Conservation (phyloP, 2,797 vertebrate species). For the Argyrosomus regius region DNA sequence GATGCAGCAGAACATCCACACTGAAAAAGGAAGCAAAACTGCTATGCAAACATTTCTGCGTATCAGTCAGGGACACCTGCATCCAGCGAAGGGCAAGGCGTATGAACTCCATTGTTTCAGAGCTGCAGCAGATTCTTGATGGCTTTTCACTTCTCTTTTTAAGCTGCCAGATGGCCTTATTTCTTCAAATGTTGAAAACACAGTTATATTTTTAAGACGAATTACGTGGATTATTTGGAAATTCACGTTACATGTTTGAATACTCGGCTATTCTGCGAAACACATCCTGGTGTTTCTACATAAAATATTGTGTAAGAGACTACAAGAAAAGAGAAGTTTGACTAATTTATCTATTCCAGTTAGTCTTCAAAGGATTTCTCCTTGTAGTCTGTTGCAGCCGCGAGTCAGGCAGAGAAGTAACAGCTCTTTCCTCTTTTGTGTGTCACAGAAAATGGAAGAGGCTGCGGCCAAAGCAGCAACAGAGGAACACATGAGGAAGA, state of each 20-base stretch:
- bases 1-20: background rate
- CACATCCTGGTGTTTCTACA: background rate
- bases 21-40: slow-evolving; percentile 69
- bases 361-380: background rate
- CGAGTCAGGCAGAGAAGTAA: slow-evolving; percentile 5
- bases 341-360: background rate
- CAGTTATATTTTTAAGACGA: background rate
- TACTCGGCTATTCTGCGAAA: background rate
- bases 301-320: background rate
- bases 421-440: slow-evolving; percentile 37
- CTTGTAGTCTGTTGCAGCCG: background rate
- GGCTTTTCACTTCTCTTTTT: slow-evolving; percentile 70
- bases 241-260: background rate
- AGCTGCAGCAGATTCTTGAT: slow-evolving; percentile 1
- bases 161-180: slow-evolving; percentile 18
- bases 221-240: background rate
- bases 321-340: background rate
- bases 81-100: accelerated
- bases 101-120: background rate
- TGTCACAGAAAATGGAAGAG: slow-evolving; percentile 91
- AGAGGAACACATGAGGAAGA: slow-evolving; percentile 89
- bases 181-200: background rate
- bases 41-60: slow-evolving; percentile 54
- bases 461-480: slow-evolving; percentile 86
- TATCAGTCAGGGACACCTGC: slow-evolving; percentile 53